phyloP scores from a whole-genome alignment of 2,888 invertebrate genomes.

The Eucera pruinosa region DNA sequence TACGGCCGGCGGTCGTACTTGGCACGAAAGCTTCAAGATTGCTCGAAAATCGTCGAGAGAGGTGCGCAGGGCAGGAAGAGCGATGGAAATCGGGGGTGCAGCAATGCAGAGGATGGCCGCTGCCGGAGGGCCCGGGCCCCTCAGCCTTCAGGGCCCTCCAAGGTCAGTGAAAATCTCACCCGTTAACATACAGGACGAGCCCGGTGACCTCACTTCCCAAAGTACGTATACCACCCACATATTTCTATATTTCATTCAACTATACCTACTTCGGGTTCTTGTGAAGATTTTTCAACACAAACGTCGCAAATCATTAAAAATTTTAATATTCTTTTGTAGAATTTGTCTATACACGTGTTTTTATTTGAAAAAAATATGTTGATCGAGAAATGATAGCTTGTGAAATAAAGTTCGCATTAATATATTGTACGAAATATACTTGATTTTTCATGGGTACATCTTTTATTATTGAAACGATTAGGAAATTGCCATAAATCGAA shows the following conservation, averaged over 20 bases:
- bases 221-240: constrained; percentile 74
- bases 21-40: constrained; percentile 76
- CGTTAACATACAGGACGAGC: constrained; percentile 81
- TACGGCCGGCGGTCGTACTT: constrained; percentile 65
- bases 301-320: too few species aligned
- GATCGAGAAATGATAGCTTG: too few species aligned
- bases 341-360: too few species aligned
- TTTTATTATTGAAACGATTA: too few species aligned
- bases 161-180: constrained; percentile 83
- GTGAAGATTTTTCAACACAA: background rate
- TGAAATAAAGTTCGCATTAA: too few species aligned
- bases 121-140: constrained; percentile 80
- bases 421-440: too few species aligned
- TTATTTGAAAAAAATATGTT: too few species aligned
- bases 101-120: constrained; percentile 80
- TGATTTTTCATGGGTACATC: too few species aligned
- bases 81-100: constrained; percentile 79
- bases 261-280: background rate
- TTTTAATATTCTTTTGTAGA: too few species aligned
- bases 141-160: constrained; percentile 82
- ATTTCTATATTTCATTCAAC: background rate
- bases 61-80: constrained; percentile 76
- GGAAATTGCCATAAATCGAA: too few species aligned
- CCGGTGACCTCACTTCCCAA: constrained; percentile 80
- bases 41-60: constrained; percentile 78